These are phyloP conservation scores for Rhagium mordax DNA, from an alignment of 2,888 invertebrate genomes.

Conservation along the genomic window DNA sequence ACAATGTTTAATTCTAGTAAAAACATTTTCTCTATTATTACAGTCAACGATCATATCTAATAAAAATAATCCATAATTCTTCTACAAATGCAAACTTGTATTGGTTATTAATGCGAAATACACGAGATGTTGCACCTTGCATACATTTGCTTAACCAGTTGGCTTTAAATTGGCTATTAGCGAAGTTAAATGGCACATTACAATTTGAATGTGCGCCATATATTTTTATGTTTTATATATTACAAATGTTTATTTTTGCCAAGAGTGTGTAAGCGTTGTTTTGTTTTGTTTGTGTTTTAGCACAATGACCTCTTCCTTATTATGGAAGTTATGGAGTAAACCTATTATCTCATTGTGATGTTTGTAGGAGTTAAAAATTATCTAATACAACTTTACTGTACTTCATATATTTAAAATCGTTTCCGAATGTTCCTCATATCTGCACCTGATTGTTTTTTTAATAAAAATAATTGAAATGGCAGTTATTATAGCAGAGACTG, in stretches of 20 bases:
- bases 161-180: neutral
- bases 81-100: no score
- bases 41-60: no score
- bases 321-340: neutral
- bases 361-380: no score
- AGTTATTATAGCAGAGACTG: no score
- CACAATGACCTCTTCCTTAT: neutral
- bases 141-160: neutral
- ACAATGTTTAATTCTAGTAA: no score
- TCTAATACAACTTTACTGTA: no score
- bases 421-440: no score
- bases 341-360: no score
- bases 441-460: no score
- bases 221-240: neutral
- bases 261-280: neutral
- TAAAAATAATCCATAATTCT: no score
- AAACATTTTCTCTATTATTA: no score
- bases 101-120: neutral
- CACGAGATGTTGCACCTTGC: neutral
- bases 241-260: neutral
- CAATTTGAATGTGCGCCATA: neutral
- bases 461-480: neutral
- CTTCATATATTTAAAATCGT: no score
- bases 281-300: neutral
- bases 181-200: neutral